Conservation (phyloP, 2,888 invertebrate species). For the Perdita meconis region DNA sequence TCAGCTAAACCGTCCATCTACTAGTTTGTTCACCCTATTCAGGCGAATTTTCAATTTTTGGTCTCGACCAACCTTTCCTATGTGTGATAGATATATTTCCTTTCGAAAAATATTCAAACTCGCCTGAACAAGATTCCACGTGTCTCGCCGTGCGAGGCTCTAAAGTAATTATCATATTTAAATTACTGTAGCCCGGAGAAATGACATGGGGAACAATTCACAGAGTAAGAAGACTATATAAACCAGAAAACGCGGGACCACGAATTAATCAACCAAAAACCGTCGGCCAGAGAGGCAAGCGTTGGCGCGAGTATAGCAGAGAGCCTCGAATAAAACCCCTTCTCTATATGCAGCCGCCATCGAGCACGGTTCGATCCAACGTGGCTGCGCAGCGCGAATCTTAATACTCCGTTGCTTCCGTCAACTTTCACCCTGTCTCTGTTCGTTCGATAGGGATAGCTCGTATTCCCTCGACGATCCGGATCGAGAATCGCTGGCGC, state of each 20-base stretch:
- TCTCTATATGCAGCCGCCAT: constrained; percentile 19
- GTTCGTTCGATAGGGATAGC: neutral
- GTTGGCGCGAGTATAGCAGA: neutral
- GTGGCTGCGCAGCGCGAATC: constrained; percentile 19
- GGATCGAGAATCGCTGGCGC: constrained; percentile 29
- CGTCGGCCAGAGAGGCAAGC: constrained; percentile 3
- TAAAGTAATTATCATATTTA: neutral
- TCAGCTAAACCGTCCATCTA: too few species aligned
- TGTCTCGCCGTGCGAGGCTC: too few species aligned
- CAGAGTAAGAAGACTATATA: neutral
- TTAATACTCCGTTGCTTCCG: constrained; percentile 35
- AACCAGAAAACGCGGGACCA: constrained; percentile 10
- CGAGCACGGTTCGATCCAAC: constrained; percentile 27
- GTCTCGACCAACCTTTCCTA: too few species aligned
- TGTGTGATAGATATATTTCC: too few species aligned
- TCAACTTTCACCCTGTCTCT: constrained; percentile 25
- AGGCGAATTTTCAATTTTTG: too few species aligned
- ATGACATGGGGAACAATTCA: neutral
- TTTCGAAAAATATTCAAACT: too few species aligned
- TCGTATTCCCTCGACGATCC: constrained; percentile 37
- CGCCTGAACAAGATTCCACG: too few species aligned
- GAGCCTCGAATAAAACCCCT: constrained; percentile 22
- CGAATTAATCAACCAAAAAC: constrained; percentile 28
- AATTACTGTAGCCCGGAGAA: neutral
- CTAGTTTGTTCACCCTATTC: too few species aligned